These are phyloP conservation scores for Drosophila infuscata DNA, from an alignment of 2,888 invertebrate species.

Conservation along the genomic window DNA sequence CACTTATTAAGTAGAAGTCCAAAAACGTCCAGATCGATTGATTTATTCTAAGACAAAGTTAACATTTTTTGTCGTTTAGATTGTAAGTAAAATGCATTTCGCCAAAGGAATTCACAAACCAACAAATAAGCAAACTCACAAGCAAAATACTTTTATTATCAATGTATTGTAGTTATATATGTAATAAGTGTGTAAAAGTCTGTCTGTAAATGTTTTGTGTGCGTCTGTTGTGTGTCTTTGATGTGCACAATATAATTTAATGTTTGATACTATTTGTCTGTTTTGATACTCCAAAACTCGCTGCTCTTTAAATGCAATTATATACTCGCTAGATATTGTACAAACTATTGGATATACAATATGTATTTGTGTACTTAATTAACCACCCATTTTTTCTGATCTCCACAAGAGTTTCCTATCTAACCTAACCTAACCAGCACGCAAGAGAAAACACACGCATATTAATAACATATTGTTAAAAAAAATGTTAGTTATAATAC, in stretches of 20 bases:
- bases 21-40: slow-evolving; percentile 73
- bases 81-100: slow-evolving; percentile 65
- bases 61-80: slow-evolving; percentile 62
- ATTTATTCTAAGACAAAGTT: slow-evolving; percentile 65
- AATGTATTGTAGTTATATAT: slow-evolving; percentile 35
- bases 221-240: slow-evolving; percentile 6
- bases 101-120: slow-evolving; percentile 73
- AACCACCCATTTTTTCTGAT: slow-evolving; percentile 44
- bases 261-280: slow-evolving; percentile 55
- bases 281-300: slow-evolving; percentile 76
- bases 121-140: slow-evolving; percentile 36
- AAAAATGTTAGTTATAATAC: slow-evolving; percentile 27
- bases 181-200: slow-evolving; percentile 53
- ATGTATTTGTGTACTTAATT: slow-evolving; percentile 59
- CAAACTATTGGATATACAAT: slow-evolving; percentile 15
- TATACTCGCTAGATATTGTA: slow-evolving; percentile 44
- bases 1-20: slow-evolving; percentile 49
- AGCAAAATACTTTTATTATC: slow-evolving; percentile 59
- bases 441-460: slow-evolving; percentile 4
- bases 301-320: slow-evolving; percentile 53
- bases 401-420: slow-evolving; percentile 50
- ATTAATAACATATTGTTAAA: slow-evolving; percentile 21
- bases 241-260: slow-evolving; percentile 58
- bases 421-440: not conserved
- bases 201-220: slow-evolving; percentile 50